These are phyloP conservation scores for Caenorhabditis afra DNA, from an alignment of 2,888 invertebrate species.

Conservation along the genomic window DNA sequence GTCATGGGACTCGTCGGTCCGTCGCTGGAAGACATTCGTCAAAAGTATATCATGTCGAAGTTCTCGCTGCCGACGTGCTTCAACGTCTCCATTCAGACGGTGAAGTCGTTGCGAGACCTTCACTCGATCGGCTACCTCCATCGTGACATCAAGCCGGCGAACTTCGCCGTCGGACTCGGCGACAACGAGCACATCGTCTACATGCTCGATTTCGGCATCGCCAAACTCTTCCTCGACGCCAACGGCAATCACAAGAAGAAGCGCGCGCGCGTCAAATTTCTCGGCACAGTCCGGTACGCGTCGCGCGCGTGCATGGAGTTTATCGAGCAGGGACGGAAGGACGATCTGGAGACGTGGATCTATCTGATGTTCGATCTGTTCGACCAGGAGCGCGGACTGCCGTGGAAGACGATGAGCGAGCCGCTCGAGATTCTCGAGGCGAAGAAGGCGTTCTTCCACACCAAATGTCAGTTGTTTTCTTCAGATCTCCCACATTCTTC, in stretches of 20 bases:
- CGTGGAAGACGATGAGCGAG: slow-evolving; percentile 45
- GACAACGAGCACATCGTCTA: slow-evolving; percentile 36
- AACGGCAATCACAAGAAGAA: slow-evolving; percentile 21
- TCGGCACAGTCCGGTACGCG: slow-evolving; percentile 60
- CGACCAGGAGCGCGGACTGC: slow-evolving; percentile 39
- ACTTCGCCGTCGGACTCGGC: slow-evolving; percentile 51
- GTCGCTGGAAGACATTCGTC: slow-evolving; percentile 58
- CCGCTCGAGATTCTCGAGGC: slow-evolving; percentile 19
- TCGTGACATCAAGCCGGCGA: slow-evolving; percentile 58
- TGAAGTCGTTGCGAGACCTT: slow-evolving; percentile 34
- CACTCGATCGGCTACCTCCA: slow-evolving; percentile 60
- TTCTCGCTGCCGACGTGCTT: slow-evolving; percentile 35
- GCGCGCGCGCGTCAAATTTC: slow-evolving; percentile 52
- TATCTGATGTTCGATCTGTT: slow-evolving; percentile 56
- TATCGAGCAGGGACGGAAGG: slow-evolving; percentile 60
- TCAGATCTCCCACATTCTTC: neutral
- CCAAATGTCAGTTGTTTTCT: slow-evolving; percentile 3
- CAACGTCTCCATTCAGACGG: slow-evolving; percentile 48
- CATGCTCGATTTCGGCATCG: slow-evolving; percentile 51
- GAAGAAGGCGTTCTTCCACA: slow-evolving; percentile 25
- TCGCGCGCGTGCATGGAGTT: slow-evolving; percentile 50
- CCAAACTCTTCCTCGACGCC: slow-evolving; percentile 21
- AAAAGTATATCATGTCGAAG: slow-evolving; percentile 22
- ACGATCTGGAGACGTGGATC: slow-evolving; percentile 62
- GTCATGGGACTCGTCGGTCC: slow-evolving; percentile 62